phyloP scores from a whole-genome alignment of 1,140 invertebrate genomes.

The Pseudachorutes palmiensis region DNA sequence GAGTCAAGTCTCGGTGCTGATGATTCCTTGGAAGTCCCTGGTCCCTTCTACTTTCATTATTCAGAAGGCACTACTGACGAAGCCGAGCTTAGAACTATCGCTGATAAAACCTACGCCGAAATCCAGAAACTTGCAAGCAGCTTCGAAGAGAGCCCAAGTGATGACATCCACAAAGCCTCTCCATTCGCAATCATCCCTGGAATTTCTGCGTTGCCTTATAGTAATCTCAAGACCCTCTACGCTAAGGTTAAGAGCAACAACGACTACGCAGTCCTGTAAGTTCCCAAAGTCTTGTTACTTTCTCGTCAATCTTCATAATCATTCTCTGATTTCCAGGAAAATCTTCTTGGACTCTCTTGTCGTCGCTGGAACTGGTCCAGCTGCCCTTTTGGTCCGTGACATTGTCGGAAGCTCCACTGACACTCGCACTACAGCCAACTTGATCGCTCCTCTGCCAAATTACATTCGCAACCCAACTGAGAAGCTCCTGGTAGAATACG shows the following conservation, averaged over 20 bases:
- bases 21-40: slow-evolving; percentile 26
- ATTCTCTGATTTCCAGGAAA: slow-evolving; percentile 23
- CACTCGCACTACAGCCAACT: slow-evolving; percentile 20
- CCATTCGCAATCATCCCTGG: slow-evolving; percentile 30
- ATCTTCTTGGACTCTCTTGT: slow-evolving; percentile 35
- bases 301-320: background rate
- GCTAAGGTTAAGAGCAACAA: slow-evolving; percentile 25
- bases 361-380: slow-evolving; percentile 34
- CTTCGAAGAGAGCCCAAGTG: slow-evolving; percentile 18
- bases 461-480: slow-evolving; percentile 13
- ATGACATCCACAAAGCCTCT: slow-evolving; percentile 29
- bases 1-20: slow-evolving; percentile 19
- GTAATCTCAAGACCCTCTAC: slow-evolving; percentile 29
- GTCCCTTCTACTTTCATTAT: slow-evolving; percentile 35
- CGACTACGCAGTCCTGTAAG: slow-evolving; percentile 27
- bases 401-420: slow-evolving; percentile 26
- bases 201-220: slow-evolving; percentile 29
- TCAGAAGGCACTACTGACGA: slow-evolving; percentile 18
- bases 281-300: background rate
- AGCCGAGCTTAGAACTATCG: slow-evolving; percentile 19
- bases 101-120: slow-evolving; percentile 10
- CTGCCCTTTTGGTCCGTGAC: slow-evolving; percentile 35
- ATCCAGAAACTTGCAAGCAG: slow-evolving; percentile 33
- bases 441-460: slow-evolving; percentile 26
- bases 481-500: background rate